Evolutionary conservation across 2,113 vertebrate genomes (phyloP), one percentile per base, ranked within the genome.

Genomic region (Pterocles gutturalis): DNA sequence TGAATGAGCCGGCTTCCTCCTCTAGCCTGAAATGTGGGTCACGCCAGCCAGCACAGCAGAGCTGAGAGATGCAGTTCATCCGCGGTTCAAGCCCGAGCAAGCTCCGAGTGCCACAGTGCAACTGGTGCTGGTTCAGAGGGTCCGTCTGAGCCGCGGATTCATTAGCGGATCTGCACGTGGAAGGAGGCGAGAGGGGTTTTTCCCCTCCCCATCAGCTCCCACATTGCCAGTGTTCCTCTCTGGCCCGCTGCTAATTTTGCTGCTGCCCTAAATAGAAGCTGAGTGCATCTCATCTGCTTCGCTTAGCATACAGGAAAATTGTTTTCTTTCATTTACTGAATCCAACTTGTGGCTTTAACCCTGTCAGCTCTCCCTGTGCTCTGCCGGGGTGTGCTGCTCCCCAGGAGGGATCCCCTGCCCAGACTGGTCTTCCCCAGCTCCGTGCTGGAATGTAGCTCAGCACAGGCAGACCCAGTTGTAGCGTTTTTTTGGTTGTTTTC

Each of bases 231-330:
- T 91, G 89, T 94, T 92, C 88, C 93, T 86, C 90, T 94, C 91
- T 81, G 93, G 90, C 95, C 95, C 4, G 78, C 83, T 97, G 96
- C 97, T 97, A 97, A 97, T 97, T 97, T 96, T 96, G 96, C 97
- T 7, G 33, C 72, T 97, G 97, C 97, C 94, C 96, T 97, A 97
- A 97, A 97, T 97, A 97, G 97, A 96, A 97, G 92, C 92, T 78
- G 94, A 95, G 95, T 78, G 97, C 85, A 90, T 96, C 95, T 97
- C 91, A 86, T 95, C 95, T 95, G 95, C 95, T 96, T 76, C 8
- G 12, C 93, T 96, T 83, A 62, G 92, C 95, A 81, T 51, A 89
- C 65, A 41, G 96, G 72, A 91, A 95, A 95, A 95, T 88, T 75
- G 90, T 94, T 97, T 94, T 57, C 90, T 87, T 97, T 92, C 89